A percentile compares a stretch with the other conserved stretches of the same genome.
phyloP scores from a whole-genome alignment of 2,888 invertebrate genomes.

The Clivina fossor region DNA sequence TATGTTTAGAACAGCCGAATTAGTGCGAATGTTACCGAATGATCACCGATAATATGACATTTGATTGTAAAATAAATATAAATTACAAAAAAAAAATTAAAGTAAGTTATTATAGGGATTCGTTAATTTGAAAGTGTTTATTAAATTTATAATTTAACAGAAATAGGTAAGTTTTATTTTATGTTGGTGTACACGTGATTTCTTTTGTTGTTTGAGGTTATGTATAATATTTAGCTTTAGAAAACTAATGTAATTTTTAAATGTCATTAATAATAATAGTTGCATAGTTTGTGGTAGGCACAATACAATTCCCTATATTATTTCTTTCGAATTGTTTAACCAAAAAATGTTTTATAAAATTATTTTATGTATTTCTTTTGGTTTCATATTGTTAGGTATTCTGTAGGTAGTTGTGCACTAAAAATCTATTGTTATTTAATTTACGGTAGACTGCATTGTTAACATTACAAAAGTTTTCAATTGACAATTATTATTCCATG shows the following conservation, averaged over 20 bases:
- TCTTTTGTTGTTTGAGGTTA: background rate
- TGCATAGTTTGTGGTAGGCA: background rate
- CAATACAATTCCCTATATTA: background rate
- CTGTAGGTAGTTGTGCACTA: background rate
- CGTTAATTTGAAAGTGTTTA: no score
- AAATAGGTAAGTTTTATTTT: background rate
- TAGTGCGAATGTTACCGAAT: no score
- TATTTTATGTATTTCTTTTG: background rate
- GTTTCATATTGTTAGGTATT: background rate
- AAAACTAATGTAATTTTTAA: background rate
- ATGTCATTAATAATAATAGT: background rate
- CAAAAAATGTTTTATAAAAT: background rate
- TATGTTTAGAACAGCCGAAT: no score
- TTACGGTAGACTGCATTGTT: background rate
- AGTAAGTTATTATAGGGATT: no score
- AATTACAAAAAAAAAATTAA: no score
- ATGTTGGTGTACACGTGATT: background rate
- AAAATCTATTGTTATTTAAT: slow-evolving; percentile 3
- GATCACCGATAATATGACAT: no score
- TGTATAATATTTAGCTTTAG: background rate
- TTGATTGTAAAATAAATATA: no score
- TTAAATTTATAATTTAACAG: no score
- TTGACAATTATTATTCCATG: slow-evolving; percentile 10
- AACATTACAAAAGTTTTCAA: slow-evolving; percentile 9
- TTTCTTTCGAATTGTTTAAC: no score